Evolutionary conservation across 2,113 vertebrate species (phyloP), one percentile per base, ranked within the genome.

Genomic region (Noctilio leporinus): DNA sequence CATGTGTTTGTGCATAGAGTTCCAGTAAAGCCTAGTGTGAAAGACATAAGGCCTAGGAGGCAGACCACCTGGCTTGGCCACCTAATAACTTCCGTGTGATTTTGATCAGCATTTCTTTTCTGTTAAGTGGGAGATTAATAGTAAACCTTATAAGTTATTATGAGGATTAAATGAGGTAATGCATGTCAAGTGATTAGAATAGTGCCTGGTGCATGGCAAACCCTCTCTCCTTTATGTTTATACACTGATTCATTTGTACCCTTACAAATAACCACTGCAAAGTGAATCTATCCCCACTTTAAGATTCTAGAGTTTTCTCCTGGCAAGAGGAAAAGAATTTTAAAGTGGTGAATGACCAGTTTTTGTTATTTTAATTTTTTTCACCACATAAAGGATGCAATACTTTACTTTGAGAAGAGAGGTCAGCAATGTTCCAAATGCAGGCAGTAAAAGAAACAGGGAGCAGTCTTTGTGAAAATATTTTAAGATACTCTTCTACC

Each of bases 361-460:
- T 95, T 92, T 93, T 69, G 65, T 92, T 49, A 26, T 28, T 89
- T 67, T 51, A 3, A 64, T 49, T 89, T 77, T 28, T 89, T 86
- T 19, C 89, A 89, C 69, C 92, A 80, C 53, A 93, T 93, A 84
- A 86, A 92, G 84, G 55, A 93, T 84, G 80, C 40, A 73, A 33
- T 78, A 57, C 75, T 87, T 92, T 83, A 72, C 85, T 96, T 82
- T 69, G 86, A 89, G 83, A 88, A 91, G 57, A 72, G 40, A 95
- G 62, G 88, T 93, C 62, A 95, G 70, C 84, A 67, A n/a, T 82
- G 72, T 93, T 80, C 76, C 49, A 91, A 95, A 96, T n/a, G 40
- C 77, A 93, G 95, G 95, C 92, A 92, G 82, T 35, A 30, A 62
- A 77, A 83, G 75, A 84, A 93, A 75, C 47, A 81, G 86, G 35